Percentiles rank a stretch among this genome's conserved stretches.
phyloP scores from a whole-genome alignment of 2,113 vertebrate species.

The Steatornis caripensis region DNA sequence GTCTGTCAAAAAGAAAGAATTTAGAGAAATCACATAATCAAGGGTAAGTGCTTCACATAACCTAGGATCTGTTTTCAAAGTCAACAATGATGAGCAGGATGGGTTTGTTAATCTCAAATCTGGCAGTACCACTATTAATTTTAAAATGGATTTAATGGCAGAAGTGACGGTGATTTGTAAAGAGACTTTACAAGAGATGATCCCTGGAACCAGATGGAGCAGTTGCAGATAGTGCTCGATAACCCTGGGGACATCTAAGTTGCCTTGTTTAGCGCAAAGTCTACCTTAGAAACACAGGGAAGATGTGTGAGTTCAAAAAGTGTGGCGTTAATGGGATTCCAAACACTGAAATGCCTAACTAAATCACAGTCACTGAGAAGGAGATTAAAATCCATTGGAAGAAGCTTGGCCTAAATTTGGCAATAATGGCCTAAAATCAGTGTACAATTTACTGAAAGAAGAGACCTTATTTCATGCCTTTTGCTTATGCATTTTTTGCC shows the following conservation, averaged over 20 bases:
- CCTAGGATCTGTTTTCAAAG: neutral
- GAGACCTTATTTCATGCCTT: neutral
- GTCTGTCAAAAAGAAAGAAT: neutral
- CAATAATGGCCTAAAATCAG: neutral
- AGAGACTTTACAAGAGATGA: neutral
- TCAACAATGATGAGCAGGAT: neutral
- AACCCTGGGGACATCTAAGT: neutral
- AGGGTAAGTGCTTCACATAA: neutral
- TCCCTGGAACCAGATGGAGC: slow-evolving; percentile 11
- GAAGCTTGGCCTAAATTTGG: neutral
- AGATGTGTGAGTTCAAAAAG: rapidly evolving
- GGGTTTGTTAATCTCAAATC: neutral
- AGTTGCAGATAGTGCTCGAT: neutral
- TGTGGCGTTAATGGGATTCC: neutral
- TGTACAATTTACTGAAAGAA: neutral
- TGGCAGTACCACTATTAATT: neutral
- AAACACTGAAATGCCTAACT: neutral
- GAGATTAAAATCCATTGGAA: neutral
- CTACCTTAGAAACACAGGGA: neutral
- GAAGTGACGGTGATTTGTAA: slow-evolving; percentile 1
- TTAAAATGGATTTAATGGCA: slow-evolving; percentile 12
- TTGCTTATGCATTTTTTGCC: neutral
- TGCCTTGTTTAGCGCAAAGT: neutral
- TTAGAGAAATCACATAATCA: neutral
- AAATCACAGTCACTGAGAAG: neutral